Conservation (phyloP, 2,888 invertebrate species). For the Hyalella azteca region DNA sequence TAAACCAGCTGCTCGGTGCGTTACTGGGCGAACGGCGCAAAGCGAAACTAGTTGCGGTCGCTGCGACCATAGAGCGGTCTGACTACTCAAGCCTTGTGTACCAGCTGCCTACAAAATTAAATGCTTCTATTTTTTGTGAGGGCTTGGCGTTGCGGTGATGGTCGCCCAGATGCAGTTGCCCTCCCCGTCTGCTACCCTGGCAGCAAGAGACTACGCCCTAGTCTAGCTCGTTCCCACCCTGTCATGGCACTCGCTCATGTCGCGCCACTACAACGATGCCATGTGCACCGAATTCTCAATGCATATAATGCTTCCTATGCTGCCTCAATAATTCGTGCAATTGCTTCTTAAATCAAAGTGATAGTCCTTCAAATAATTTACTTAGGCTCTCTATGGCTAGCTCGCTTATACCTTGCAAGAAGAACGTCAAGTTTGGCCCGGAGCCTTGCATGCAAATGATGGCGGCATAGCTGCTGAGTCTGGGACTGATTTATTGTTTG, state of each 20-base stretch:
- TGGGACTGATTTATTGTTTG: neutral
- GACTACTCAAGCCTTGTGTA: neutral
- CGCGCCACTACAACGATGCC: no score
- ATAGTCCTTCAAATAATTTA: no score
- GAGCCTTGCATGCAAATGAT: no score
- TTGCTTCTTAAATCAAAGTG: neutral
- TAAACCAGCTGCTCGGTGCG: no score
- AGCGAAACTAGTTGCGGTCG: no score
- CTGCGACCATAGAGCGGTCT: neutral
- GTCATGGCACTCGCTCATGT: neutral
- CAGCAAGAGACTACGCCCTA: neutral
- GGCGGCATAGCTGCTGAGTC: no score
- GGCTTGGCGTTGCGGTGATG: constrained; percentile 5
- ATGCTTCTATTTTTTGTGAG: neutral
- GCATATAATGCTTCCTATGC: neutral
- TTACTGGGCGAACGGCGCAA: no score
- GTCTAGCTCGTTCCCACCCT: neutral
- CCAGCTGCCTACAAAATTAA: neutral
- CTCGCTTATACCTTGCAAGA: neutral
- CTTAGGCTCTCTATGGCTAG: neutral
- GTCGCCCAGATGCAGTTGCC: constrained; percentile 8
- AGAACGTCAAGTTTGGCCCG: neutral
- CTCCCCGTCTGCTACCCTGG: constrained; percentile 8
- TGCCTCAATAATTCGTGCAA: neutral
- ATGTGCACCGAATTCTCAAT: neutral